A percentile compares a stretch with the other conserved stretches of the same genome.
Conservation (phyloP, 2,113 vertebrate genomes). For the Pantherophis guttatus region DNA sequence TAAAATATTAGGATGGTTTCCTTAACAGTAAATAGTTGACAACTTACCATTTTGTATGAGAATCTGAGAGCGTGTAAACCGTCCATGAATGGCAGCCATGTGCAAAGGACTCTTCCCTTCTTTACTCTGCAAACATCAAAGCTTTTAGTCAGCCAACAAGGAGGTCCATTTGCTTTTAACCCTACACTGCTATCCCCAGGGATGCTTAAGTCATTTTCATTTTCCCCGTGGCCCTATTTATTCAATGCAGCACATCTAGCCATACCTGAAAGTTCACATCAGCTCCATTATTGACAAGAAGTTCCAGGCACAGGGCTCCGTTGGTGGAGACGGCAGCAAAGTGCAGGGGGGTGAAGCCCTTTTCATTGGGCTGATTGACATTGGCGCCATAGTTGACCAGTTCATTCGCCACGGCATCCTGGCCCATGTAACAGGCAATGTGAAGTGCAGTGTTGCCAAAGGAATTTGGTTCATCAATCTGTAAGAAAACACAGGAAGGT, state of each 20-base stretch:
- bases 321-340: constrained; percentile 91
- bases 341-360: constrained; percentile 89
- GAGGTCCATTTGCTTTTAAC: background rate
- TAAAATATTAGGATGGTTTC: background rate
- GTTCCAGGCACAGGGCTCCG: constrained; percentile 89
- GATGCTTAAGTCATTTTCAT: background rate
- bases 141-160: background rate
- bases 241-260: background rate
- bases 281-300: constrained; percentile 91
- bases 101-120: constrained; percentile 95
- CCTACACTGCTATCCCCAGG: background rate
- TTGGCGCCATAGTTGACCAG: constrained; percentile 90
- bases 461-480: constrained; percentile 88
- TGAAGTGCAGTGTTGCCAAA: constrained; percentile 95
- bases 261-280: constrained; percentile 89
- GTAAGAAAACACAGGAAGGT: background rate
- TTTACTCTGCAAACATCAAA: constrained; percentile 78
- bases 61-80: constrained; percentile 95
- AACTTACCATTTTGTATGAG: constrained; percentile 92
- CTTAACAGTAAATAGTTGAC: background rate
- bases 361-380: constrained; percentile 87
- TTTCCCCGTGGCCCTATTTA: background rate
- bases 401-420: constrained; percentile 87
- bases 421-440: constrained; percentile 91
- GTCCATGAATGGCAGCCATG: constrained; percentile 91